Conservation (phyloP, 2,888 invertebrate genomes). For the Boloria selene region DNA sequence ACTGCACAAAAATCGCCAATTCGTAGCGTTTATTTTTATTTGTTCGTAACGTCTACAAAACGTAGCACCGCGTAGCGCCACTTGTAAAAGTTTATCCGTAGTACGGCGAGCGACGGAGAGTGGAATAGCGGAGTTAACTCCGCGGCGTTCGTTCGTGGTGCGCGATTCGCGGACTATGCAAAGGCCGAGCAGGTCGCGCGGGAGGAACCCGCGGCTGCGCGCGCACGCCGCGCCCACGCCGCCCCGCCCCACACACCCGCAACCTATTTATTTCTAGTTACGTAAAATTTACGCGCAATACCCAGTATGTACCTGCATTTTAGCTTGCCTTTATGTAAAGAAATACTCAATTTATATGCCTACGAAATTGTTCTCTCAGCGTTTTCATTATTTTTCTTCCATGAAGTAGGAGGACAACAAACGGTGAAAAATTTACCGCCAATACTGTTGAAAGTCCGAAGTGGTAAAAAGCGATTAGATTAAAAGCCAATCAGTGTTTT, state of each 20-base stretch:
- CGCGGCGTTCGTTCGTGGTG: conserved; percentile 72
- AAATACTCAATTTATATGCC: conserved; percentile 23
- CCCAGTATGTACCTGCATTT: conserved; percentile 76
- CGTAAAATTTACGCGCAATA: conserved; percentile 83
- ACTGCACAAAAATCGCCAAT: conserved; percentile 63
- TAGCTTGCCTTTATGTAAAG: conserved; percentile 56
- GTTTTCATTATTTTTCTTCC: neutral
- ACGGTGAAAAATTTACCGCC: conserved; percentile 15
- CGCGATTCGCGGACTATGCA: conserved; percentile 74
- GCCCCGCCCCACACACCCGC: conserved; percentile 80
- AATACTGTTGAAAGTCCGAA: conserved; percentile 41
- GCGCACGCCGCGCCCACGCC: conserved; percentile 73
- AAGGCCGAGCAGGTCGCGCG: conserved; percentile 53
- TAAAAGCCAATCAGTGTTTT: conserved; percentile 73
- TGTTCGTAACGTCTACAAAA: conserved; percentile 44
- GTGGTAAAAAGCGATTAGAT: conserved; percentile 59
- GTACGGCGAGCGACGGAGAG: conserved; percentile 51
- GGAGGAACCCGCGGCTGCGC: conserved; percentile 60
- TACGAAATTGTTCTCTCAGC: neutral
- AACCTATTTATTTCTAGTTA: conserved; percentile 83
- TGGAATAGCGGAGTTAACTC: conserved; percentile 54
- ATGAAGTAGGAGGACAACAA: neutral
- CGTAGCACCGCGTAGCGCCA: conserved; percentile 60
- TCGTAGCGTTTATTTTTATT: conserved; percentile 39
- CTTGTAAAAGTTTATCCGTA: conserved; percentile 72